Conservation (phyloP, 1,140 invertebrate genomes). For the Aphaenogaster rudis region DNA sequence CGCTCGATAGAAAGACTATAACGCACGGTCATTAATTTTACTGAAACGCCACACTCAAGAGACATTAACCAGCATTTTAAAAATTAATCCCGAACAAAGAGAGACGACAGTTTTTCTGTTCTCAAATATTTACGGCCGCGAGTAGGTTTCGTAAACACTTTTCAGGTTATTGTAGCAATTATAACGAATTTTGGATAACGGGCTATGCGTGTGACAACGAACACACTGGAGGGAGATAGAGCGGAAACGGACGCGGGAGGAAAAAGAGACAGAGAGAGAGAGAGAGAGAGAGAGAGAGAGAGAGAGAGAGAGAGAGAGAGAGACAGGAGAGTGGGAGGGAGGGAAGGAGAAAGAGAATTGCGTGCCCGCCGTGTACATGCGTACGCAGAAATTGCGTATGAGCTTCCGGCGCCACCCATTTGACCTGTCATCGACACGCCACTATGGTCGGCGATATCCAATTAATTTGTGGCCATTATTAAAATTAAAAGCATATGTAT, state of each 20-base stretch:
- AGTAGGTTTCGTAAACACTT: conserved; percentile 21
- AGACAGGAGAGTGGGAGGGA: background rate
- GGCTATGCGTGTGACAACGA: conserved; percentile 40
- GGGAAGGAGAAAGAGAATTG: background rate
- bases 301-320: background rate
- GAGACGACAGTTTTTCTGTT: background rate
- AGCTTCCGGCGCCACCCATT: conserved; percentile 59
- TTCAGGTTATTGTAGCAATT: conserved; percentile 21
- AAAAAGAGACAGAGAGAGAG: conserved; percentile 9
- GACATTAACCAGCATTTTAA: background rate
- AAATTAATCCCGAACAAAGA: background rate
- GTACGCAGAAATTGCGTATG: conserved; percentile 69
- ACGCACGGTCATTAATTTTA: conserved; percentile 19
- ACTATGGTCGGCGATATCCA: conserved; percentile 75
- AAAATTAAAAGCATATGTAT: conserved; percentile 75
- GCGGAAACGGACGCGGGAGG: background rate
- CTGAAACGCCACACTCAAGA: background rate
- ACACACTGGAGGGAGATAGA: background rate
- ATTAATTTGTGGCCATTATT: conserved; percentile 80
- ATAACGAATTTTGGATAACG: conserved; percentile 43
- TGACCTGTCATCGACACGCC: conserved; percentile 79
- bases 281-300: background rate
- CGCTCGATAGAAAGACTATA: background rate
- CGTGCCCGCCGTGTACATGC: conserved; percentile 9
- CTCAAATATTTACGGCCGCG: background rate